phyloP scores from a whole-genome alignment of 2,888 invertebrate genomes.

The Tipula confusa region DNA sequence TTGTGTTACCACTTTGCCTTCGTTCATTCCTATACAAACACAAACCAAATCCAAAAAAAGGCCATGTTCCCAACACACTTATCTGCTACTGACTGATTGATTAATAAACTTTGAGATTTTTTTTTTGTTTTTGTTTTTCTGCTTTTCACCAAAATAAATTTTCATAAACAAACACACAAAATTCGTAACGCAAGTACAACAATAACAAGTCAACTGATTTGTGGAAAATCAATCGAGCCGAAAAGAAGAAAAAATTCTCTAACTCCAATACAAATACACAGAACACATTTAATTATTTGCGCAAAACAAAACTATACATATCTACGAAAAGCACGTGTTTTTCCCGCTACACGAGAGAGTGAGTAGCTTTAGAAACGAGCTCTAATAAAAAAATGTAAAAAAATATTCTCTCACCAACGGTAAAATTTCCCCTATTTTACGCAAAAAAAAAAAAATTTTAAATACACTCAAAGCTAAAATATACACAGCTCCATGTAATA shows the following conservation, averaged over 20 bases:
- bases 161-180: not conserved
- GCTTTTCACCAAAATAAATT: not conserved
- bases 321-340: not conserved
- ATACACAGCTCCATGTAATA: not conserved
- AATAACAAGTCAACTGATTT: not conserved
- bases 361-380: not conserved
- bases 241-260: not conserved
- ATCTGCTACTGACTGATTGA: not conserved
- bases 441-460: not conserved
- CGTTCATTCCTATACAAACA: not conserved
- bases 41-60: not conserved
- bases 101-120: constrained; percentile 25
- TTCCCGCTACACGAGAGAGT: not conserved
- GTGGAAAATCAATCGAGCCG: constrained; percentile 25
- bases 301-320: not conserved
- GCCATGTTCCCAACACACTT: not conserved
- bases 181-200: not conserved
- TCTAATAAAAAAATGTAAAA: too few relatives aligned
- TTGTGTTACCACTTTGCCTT: not conserved
- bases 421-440: not conserved
- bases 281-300: not conserved
- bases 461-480: not conserved
- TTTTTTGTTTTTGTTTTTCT: not conserved
- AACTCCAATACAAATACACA: not conserved
- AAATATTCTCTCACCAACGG: not conserved